Conservation (phyloP, 2,113 vertebrate genomes). For the Anolis carolinensis region DNA sequence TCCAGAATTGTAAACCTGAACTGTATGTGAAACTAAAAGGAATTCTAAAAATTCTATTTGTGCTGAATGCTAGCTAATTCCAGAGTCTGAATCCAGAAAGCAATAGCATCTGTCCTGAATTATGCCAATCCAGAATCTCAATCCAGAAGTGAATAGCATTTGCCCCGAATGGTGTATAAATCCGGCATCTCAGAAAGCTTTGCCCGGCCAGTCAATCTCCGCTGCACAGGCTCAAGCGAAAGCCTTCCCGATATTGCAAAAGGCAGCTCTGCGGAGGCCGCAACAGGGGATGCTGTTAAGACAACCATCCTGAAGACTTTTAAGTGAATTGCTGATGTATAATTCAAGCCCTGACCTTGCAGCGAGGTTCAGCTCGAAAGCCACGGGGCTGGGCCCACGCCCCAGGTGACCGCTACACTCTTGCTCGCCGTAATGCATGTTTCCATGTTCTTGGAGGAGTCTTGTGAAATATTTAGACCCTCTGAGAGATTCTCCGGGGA, state of each 20-base stretch:
- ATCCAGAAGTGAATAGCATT: no score
- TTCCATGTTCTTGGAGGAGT: conserved; percentile 39
- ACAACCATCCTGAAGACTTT: neutral
- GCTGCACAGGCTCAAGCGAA: neutral
- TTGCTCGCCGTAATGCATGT: conserved; percentile 24
- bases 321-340: conserved; percentile 21
- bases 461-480: conserved; percentile 52
- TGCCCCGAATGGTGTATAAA: no score
- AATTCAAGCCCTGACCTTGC: conserved; percentile 39
- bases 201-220: neutral
- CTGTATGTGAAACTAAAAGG: no score
- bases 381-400: neutral
- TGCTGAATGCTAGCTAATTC: no score
- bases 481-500: conserved; percentile 47
- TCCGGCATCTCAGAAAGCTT: neutral
- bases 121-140: no score
- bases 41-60: no score
- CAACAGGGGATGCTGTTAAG: neutral
- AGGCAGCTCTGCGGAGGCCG: neutral
- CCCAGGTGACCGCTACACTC: conserved; percentile 20
- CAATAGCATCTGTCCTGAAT: no score
- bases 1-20: no score
- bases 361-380: conserved; percentile 33
- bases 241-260: neutral
- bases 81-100: no score